Evolutionary conservation across 1,140 invertebrate genomes (phyloP).

Genomic region (Brachionus calyciflorus): DNA sequence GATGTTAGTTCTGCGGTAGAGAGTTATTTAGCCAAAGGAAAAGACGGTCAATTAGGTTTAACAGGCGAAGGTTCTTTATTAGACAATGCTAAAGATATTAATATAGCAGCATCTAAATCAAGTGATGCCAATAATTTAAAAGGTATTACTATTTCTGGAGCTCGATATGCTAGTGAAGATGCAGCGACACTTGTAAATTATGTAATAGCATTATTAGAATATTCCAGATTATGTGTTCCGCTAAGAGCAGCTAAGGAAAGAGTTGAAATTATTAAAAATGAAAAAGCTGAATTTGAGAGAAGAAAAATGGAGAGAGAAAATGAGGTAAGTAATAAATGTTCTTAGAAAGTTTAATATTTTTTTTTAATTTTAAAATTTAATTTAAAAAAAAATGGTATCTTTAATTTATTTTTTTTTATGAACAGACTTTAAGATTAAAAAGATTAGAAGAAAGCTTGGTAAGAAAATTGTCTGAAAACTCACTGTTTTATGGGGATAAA

Average conservation of each 20-base stretch:
- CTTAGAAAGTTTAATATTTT: no score
- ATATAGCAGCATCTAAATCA: conserved; percentile 23
- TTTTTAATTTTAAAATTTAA: not conserved
- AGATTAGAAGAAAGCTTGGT: conserved; percentile 47
- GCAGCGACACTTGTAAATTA: conserved; percentile 59
- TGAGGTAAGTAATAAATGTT: no score
- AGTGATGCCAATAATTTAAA: conserved; percentile 48
- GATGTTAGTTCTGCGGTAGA: conserved; percentile 59
- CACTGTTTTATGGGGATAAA: no score
- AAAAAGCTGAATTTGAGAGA: conserved; percentile 59
- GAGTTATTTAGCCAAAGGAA: conserved; percentile 56
- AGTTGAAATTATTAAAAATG: conserved; percentile 55
- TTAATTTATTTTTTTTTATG: conserved; percentile 11
- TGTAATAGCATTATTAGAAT: conserved; percentile 60
- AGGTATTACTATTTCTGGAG: conserved; percentile 57
- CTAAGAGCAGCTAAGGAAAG: conserved; percentile 54
- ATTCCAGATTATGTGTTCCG: conserved; percentile 56
- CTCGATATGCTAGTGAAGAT: conserved; percentile 60
- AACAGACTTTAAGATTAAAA: conserved; percentile 44
- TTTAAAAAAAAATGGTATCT: not conserved
- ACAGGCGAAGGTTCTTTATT: conserved; percentile 59
- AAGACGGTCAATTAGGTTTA: conserved; percentile 57
- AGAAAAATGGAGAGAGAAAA: conserved; percentile 32
- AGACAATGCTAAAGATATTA: conserved; percentile 53
- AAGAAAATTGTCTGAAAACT: not conserved